Evolutionary conservation across 2,797 vertebrate genomes (phyloP), one percentile per base, ranked within the genome.

Genomic region (Ibycter americanus): DNA sequence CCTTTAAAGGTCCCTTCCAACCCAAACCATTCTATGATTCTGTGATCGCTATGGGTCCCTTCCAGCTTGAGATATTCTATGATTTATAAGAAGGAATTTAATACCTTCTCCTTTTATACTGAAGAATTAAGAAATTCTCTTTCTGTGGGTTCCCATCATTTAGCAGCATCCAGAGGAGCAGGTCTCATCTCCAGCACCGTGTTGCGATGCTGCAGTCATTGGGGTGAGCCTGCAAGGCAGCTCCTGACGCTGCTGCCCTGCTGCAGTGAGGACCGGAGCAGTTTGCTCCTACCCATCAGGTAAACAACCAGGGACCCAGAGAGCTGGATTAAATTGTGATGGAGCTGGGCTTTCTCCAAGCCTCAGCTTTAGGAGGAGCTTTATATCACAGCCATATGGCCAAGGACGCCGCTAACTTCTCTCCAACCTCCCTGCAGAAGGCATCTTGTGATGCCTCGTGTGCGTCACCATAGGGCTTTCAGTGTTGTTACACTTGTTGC

Each of bases 401-500:
- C 15, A 44, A 78, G 78, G 56, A 54, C 4, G 3, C 82, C 59
- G 23, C 68, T 67, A 44, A 51, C 59, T 82, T 26, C 52, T 29
- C 83, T 49, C 34, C 58, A 40, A 0, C 52, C 46, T 73, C 58
- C 55, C 46, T 15, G 63, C 55, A 76, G 68, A 58, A 87, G 56
- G 56, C 56, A 19, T 31, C 51, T 38, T 12, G 29, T 0, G 2
- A 32, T 31, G 46, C 26, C 13, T 76, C 9, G 0, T 1, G 0
- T 14, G 47, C 1, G 1, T 59, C 3, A 8, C 62, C 4, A 0
- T 49, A 40, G 59, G 59, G 47, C 46, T 67, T 51, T 59, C 36
- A 29, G 84, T 2, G 0, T 83, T 3, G 5, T 44, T 71, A 6
- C 2, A 2, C 54, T 62, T 4, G 0, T 73, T 49, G 62, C 74